Evolutionary conservation across 2,888 invertebrate genomes (phyloP).

Genomic region (Chironomus riparius): DNA sequence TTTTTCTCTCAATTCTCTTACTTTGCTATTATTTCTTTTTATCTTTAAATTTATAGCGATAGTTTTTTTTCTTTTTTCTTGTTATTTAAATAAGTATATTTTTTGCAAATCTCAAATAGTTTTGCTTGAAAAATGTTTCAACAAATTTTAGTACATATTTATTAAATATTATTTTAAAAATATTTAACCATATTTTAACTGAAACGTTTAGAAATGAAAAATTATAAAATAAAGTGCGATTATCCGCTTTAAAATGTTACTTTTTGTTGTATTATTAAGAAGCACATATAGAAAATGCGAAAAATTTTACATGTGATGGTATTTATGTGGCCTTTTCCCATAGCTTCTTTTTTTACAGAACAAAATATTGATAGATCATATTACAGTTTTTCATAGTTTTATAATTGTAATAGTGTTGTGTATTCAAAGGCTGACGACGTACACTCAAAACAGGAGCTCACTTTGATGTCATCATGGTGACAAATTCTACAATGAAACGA

Average conservation of each 20-base stretch:
- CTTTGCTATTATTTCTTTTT: not conserved
- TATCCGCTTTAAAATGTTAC: not conserved
- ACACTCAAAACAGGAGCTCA: conserved; percentile 61
- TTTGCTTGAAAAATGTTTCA: not conserved
- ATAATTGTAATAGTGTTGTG: conserved; percentile 33
- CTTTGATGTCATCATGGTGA: conserved; percentile 99
- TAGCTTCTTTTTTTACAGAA: conserved; percentile 14
- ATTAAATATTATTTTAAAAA: not conserved
- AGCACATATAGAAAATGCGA: not conserved
- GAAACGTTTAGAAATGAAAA: not conserved
- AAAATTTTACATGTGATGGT: not conserved
- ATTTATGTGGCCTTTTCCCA: not conserved
- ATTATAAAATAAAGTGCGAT: not conserved
- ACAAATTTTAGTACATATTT: not conserved
- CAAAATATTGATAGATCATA: conserved; percentile 24
- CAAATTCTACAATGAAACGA: conserved; percentile 73
- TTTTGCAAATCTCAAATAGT: not conserved
- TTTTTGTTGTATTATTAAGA: not conserved
- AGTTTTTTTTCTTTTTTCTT: not conserved
- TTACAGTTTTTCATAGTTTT: conserved; percentile 14
- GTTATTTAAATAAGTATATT: not conserved
- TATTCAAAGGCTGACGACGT: conserved; percentile 45
- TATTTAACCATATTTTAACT: no score
- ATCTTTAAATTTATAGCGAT: not conserved
- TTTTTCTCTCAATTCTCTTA: not conserved